Conservation (phyloP, 2,797 vertebrate species). For the Danio aesculapii region DNA sequence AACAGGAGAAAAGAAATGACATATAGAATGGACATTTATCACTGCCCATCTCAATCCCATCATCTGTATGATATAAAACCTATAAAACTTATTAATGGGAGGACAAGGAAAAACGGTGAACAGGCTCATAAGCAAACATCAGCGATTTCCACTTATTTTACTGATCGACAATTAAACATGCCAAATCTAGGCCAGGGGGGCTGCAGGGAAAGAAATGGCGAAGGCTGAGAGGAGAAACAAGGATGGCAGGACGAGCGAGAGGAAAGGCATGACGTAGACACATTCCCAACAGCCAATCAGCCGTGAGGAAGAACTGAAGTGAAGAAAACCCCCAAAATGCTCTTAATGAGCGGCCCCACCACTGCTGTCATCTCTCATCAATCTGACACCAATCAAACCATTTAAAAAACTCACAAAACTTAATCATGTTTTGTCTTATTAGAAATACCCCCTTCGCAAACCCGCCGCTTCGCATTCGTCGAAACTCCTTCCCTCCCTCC, state of each 20-base stretch:
- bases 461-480: background rate
- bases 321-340: conserved; percentile 52
- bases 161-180: conserved; percentile 23
- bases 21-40: background rate
- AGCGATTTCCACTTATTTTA: background rate
- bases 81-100: background rate
- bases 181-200: conserved; percentile 4
- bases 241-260: background rate
- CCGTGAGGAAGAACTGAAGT: conserved; percentile 64
- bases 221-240: conserved; percentile 17
- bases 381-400: conserved; percentile 20
- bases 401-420: conserved; percentile 15
- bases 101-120: background rate
- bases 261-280: conserved; percentile 65
- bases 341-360: conserved; percentile 59
- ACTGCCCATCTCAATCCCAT: background rate
- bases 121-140: background rate
- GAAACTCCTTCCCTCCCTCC: conserved; percentile 24
- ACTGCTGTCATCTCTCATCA: conserved; percentile 15
- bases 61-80: conserved; percentile 18
- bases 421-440: conserved; percentile 12
- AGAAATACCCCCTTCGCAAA: background rate
- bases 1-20: background rate
- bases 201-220: background rate
- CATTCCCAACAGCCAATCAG: conserved; percentile 79